Conservation (phyloP, 2,888 invertebrate species). For the Ganaspis brasiliensis region DNA sequence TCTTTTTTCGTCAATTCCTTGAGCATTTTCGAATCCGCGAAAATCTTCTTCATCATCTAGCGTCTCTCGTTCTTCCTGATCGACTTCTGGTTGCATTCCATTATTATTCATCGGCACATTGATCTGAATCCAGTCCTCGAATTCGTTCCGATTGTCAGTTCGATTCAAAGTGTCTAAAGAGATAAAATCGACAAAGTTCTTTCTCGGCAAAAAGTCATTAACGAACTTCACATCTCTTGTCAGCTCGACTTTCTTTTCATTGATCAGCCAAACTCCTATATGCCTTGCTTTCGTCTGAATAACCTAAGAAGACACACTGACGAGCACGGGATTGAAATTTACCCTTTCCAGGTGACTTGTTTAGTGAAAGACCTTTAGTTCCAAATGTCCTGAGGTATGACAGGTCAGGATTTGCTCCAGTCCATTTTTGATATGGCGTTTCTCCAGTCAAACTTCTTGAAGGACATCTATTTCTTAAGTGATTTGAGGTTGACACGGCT, state of each 20-base stretch:
- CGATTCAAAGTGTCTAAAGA: not conserved
- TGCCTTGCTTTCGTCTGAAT: constrained; percentile 21
- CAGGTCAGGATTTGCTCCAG: constrained; percentile 1
- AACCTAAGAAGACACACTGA: constrained; percentile 21
- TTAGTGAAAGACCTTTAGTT: not conserved
- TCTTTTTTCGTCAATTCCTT: not conserved
- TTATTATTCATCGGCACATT: not conserved
- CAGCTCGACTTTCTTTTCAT: constrained; percentile 20
- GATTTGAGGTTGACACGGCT: constrained; percentile 25
- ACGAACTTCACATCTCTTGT: constrained; percentile 23
- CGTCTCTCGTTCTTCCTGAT: not conserved
- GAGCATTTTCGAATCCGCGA: not conserved
- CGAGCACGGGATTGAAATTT: constrained; percentile 5
- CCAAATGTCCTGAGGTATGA: constrained; percentile 24
- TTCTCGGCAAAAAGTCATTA: not conserved
- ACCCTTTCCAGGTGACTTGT: not conserved
- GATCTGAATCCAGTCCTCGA: not conserved
- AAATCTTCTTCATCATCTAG: not conserved
- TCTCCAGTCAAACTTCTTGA: constrained; percentile 28
- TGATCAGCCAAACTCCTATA: constrained; percentile 16
- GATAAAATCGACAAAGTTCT: not conserved
- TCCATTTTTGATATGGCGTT: constrained; percentile 14
- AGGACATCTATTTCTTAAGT: constrained; percentile 41
- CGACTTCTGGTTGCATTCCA: not conserved
- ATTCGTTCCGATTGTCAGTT: not conserved